These are phyloP conservation scores for Pseudochirops cupreus DNA, from an alignment of 2,797 vertebrate genomes.

Conservation along the genomic window DNA sequence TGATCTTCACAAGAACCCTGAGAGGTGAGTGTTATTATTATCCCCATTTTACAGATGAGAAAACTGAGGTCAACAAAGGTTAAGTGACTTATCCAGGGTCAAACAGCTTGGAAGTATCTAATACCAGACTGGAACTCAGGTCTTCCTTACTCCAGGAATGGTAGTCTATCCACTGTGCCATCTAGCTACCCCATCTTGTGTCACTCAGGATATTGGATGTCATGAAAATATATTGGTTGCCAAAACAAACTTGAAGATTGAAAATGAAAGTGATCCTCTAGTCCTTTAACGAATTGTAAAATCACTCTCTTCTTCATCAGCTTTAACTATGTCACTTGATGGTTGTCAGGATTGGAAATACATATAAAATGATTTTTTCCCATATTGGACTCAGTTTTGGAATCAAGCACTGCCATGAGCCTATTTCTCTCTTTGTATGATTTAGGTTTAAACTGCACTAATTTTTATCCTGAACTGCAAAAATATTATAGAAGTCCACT, in stretches of 20 bases:
- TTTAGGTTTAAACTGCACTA: neutral
- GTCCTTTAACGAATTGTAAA: neutral
- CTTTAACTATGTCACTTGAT: neutral
- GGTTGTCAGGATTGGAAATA: constrained; percentile 42
- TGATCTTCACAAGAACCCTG: neutral
- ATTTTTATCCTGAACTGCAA: constrained; percentile 20
- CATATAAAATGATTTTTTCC: neutral
- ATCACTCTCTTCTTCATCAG: neutral
- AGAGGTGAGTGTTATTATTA: neutral
- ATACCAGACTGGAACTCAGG: neutral
- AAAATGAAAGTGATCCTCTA: constrained; percentile 50
- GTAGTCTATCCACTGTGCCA: neutral
- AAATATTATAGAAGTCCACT: neutral
- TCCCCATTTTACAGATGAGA: neutral
- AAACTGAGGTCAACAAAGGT: neutral
- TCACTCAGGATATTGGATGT: neutral
- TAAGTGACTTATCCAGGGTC: neutral
- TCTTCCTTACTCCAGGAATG: neutral
- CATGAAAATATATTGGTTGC: constrained; percentile 39
- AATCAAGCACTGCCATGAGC: constrained; percentile 45
- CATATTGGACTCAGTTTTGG: constrained; percentile 45
- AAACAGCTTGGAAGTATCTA: neutral
- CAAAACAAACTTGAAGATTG: constrained; percentile 47
- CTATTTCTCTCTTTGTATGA: neutral
- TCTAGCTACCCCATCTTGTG: neutral